Percentiles rank a stretch among this genome's conserved stretches.
Evolutionary conservation across 2,888 invertebrate genomes (phyloP).

Genomic region (Cantharis rustica): DNA sequence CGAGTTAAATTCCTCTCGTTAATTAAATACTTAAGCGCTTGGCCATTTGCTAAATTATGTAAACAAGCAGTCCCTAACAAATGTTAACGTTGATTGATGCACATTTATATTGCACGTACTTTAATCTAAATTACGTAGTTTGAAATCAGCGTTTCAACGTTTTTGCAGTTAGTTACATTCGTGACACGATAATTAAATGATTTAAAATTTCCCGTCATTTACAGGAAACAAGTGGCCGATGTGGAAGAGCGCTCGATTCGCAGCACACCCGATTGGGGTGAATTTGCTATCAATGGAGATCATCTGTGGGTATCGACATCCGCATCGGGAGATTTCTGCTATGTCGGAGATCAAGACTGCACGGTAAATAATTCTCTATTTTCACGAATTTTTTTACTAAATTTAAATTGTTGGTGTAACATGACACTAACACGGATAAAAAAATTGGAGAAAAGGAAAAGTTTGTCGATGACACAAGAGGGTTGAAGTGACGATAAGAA

Average conservation of each 20-base stretch:
- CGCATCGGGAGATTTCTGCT: constrained; percentile 92
- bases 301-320: constrained; percentile 93
- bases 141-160: neutral
- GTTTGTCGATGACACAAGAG: neutral
- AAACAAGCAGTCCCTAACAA: neutral
- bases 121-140: neutral
- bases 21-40: neutral
- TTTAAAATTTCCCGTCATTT: constrained; percentile 34
- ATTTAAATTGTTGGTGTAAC: neutral
- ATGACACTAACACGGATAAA: neutral
- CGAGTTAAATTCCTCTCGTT: neutral
- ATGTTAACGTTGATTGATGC: neutral
- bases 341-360: constrained; percentile 87
- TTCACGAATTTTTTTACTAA: neutral
- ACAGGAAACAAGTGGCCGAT: constrained; percentile 57
- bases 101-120: neutral
- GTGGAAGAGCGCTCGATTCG: constrained; percentile 64
- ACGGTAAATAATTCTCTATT: constrained; percentile 65
- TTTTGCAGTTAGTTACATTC: neutral
- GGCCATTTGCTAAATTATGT: neutral
- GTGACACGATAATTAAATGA: neutral
- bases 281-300: constrained; percentile 85
- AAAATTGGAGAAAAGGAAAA: neutral
- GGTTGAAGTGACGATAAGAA: neutral
- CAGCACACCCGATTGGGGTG: constrained; percentile 87